Evolutionary conservation across 2,113 vertebrate genomes (phyloP), one percentile per base, ranked within the genome.

Genomic region (Mesoclemmys tuberculata): DNA sequence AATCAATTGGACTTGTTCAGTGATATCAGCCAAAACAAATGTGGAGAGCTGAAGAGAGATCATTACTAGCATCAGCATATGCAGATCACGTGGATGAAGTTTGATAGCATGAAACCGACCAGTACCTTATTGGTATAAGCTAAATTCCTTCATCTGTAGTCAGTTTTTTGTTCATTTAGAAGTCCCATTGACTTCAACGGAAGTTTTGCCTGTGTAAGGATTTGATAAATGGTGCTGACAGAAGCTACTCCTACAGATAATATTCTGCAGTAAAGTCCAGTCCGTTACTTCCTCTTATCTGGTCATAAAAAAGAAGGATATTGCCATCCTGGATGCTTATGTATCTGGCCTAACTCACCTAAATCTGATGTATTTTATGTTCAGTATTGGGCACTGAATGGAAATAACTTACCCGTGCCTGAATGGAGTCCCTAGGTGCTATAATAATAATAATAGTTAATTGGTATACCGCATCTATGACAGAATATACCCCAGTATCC

Each of bases 251-350:
- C 10, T 75, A 38, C 13, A 77, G 5, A 77, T 46, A 64, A 8
- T 48, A 52, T 80, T 90, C 3, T 87, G 52, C 8, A 75, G 41
- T 6, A 77, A 77, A 14, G 44, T 77, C 41, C 41, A 44, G 9
- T 38, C n/a, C 38, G 18, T 71, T 84, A 38, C 0, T 0, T 55
- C 46, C 8, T 7, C 79, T 80, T 3, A 5, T 6, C 68, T 51
- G 11, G 80, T 52, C 77, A 83, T 49, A 21, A 79, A 51, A 52
- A 92, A 48, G 83, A 2, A 0, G 3, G 26, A 27, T 44, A 46
- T 77, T 94, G 88, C 10, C 82, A 41, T 27, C 52, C 2, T 9
- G 58, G 44, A 41, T 48, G 88, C 46, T 10, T 90, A 77, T 22
- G 1, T 7, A 13, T 94, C 4, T n/a, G 71, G 68, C 56, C 49